phyloP scores from a whole-genome alignment of 2,797 vertebrate genomes.

The Scolopax rusticola region DNA sequence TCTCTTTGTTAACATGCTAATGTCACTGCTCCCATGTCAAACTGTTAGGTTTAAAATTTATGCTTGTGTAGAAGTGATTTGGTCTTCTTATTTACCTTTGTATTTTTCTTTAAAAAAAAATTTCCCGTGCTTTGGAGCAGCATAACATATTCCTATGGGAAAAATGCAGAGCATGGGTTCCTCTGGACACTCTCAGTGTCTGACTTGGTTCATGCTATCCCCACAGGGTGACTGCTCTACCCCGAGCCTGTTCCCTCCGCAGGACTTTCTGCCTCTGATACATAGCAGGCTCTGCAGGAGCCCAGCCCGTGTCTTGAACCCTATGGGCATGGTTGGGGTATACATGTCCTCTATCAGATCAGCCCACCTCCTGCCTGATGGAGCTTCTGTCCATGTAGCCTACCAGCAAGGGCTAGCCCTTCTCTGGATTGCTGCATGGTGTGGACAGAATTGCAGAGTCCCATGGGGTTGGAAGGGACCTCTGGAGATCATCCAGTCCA shows the following conservation, averaged over 20 bases:
- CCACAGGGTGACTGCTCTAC: not conserved
- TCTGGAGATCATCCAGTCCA: too few relatives aligned
- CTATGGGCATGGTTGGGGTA: accelerated
- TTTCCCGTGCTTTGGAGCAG: not conserved
- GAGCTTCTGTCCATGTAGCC: accelerated
- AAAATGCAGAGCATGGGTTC: not conserved
- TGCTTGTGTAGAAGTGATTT: not conserved
- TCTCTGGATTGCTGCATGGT: not conserved
- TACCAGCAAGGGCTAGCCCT: not conserved
- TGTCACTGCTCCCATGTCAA: not conserved
- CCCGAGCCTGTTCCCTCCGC: not conserved
- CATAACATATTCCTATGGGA: not conserved
- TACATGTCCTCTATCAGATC: not conserved
- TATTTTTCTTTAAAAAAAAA: not conserved
- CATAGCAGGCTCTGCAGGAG: not conserved
- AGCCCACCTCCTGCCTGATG: not conserved
- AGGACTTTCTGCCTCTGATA: not conserved
- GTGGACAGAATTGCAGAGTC: not conserved
- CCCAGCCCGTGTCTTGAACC: not conserved
- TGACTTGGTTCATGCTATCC: not conserved
- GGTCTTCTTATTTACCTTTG: not conserved
- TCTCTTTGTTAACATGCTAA: constrained; percentile 13
- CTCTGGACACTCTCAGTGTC: not conserved
- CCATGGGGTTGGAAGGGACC: too few relatives aligned
- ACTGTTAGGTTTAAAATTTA: not conserved